Evolutionary conservation across 2,888 invertebrate genomes (phyloP).

Genomic region (Sarcophaga variegata): DNA sequence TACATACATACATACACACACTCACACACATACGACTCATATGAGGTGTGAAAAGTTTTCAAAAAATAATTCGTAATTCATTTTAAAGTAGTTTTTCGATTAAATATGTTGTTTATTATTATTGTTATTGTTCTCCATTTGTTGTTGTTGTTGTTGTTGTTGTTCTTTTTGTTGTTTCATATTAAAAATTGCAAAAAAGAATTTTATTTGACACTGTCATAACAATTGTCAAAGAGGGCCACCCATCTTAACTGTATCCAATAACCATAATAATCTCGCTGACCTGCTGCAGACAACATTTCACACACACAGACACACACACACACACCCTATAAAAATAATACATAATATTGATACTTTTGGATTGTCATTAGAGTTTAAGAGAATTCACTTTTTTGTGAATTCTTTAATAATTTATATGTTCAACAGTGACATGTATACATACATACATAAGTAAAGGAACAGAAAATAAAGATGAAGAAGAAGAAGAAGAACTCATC

Average conservation of each 20-base stretch:
- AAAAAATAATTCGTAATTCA: slow-evolving; percentile 55
- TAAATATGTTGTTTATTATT: slow-evolving; percentile 12
- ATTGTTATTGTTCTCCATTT: slow-evolving; percentile 2
- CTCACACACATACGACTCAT: slow-evolving; percentile 13
- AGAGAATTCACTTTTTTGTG: not conserved
- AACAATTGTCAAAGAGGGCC: slow-evolving; percentile 65
- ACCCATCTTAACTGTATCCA: slow-evolving; percentile 69
- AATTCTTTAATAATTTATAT: slow-evolving; percentile 62
- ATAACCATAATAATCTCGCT: slow-evolving; percentile 66
- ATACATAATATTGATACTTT: slow-evolving; percentile 29
- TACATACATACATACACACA: not conserved
- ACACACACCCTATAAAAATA: slow-evolving; percentile 4
- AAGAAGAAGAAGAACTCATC: not conserved
- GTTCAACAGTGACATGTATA: slow-evolving; percentile 23
- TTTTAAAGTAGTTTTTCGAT: slow-evolving; percentile 56
- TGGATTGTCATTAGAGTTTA: not conserved
- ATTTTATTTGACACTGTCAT: slow-evolving; percentile 68
- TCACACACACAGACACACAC: slow-evolving; percentile 11
- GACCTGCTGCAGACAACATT: slow-evolving; percentile 55
- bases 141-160: slow-evolving; percentile 10
- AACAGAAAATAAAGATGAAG: not conserved
- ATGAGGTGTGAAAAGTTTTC: slow-evolving; percentile 67
- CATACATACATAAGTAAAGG: not conserved
- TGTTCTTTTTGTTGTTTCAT: slow-evolving; percentile 36
- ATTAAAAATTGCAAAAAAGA: slow-evolving; percentile 53